Base-by-base conservation (phyloP, 2,797 vertebrate species). In the Neosalanx taihuensis region DNA sequence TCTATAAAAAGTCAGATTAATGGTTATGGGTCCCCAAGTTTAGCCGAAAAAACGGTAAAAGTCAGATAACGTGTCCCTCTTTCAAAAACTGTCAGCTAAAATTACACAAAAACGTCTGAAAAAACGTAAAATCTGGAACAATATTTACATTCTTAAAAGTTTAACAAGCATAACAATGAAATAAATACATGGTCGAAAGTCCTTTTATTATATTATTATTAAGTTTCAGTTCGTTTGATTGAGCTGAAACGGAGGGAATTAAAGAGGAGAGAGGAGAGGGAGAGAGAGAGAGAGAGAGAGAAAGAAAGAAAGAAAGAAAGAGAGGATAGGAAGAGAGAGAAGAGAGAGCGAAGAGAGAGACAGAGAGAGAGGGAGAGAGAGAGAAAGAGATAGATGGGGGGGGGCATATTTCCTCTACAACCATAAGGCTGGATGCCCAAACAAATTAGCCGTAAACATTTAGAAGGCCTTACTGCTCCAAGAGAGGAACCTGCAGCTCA, bases 401-500 rank as follows among this genome's bases (percentile, higher is more conserved):
- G 7, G 23, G 46, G 37, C 23, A n/a, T 64, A 17, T 60, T 35
- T 59, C 33, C 30, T 31, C 7, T 49, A 66, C 51, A 57, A 67
- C 41, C 57, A 53, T 46, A 62, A 53, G 23, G 12, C 67, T 79
- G 5, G 37, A 23, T 18, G 74, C 5, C 20, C 67, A 71, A 49
- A 69, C 17, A 63, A 79, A 41, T 69, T 72, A 69, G 67, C 61
- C 35, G 57, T 72, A 79, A 74, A 81, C 62, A 73, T 85, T 76
- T 67, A 80, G 64, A 46, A 64, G 60, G 46, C 64, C 67, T 71
- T 65, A 66, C 68, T 65, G 75, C 65, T 76, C 61, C 56, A 72
- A 71, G 67, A 56, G 31, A 76, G 46, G 77, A 81, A 59, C 77
- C 67, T 70, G 74, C 77, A 60, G 69, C 51, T 77, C 84, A 56